phyloP scores from a whole-genome alignment of 2,888 invertebrate genomes.

The Steinernema hermaphroditum region DNA sequence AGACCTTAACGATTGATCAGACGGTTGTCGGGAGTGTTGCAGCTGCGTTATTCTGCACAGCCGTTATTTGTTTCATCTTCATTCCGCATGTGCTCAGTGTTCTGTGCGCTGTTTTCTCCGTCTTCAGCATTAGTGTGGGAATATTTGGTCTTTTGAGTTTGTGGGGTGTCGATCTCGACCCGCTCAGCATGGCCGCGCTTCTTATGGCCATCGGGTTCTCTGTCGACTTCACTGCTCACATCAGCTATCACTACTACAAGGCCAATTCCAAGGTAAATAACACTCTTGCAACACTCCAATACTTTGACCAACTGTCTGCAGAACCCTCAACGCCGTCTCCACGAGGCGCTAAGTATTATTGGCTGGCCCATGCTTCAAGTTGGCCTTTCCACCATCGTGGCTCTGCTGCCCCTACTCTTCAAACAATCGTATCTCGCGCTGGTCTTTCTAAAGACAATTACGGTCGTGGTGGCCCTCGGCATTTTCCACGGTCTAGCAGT shows the following conservation, averaged over 20 bases:
- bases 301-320: constrained; percentile 33
- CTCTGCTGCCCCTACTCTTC: constrained; percentile 57
- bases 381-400: constrained; percentile 61
- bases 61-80: constrained; percentile 58
- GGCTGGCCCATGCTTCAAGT: constrained; percentile 62
- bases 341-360: constrained; percentile 53
- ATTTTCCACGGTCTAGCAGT: constrained; percentile 61
- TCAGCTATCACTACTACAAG: constrained; percentile 63
- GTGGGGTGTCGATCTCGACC: constrained; percentile 53
- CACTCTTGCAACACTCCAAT: neutral
- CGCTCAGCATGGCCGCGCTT: constrained; percentile 55
- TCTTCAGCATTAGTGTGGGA: constrained; percentile 51
- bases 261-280: constrained; percentile 45
- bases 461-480: constrained; percentile 58
- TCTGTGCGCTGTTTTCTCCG: constrained; percentile 54
- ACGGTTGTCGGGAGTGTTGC: constrained; percentile 58
- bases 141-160: constrained; percentile 49
- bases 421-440: constrained; percentile 62
- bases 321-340: constrained; percentile 51
- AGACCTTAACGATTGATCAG: constrained; percentile 59
- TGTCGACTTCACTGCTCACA: constrained; percentile 61
- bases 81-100: constrained; percentile 57
- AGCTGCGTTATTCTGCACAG: constrained; percentile 58
- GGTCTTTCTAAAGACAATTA: constrained; percentile 58
- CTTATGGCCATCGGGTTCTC: constrained; percentile 64